A percentile compares a stretch with the other conserved stretches of the same genome.
Evolutionary conservation across 2,888 invertebrate genomes (phyloP).

Genomic region (Caenorhabditis becei): DNA sequence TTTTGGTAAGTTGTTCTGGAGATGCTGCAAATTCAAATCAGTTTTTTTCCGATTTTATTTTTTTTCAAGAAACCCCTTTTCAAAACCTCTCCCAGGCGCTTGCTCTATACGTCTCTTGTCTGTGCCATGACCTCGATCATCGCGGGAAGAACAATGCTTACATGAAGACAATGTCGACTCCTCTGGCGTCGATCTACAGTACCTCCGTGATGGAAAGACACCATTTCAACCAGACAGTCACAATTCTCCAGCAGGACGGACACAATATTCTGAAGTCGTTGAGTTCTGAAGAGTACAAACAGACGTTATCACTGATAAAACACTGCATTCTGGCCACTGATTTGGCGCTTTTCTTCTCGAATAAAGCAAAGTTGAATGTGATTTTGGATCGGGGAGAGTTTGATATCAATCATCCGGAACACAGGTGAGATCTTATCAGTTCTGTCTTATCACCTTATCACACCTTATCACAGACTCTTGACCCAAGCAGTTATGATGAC

Average conservation of each 20-base stretch:
- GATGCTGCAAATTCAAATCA: too few species aligned
- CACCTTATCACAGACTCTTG: constrained; percentile 84
- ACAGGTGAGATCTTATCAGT: constrained; percentile 85
- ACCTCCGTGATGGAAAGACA: constrained; percentile 92
- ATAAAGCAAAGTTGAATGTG: constrained; percentile 83
- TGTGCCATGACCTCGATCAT: constrained; percentile 92
- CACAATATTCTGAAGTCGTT: constrained; percentile 88
- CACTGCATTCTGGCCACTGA: constrained; percentile 92
- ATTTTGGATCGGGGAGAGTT: constrained; percentile 83
- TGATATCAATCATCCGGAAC: constrained; percentile 86
- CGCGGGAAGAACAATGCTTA: constrained; percentile 90
- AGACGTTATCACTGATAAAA: constrained; percentile 88
- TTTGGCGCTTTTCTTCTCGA: constrained; percentile 89
- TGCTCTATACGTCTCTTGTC: constrained; percentile 88
- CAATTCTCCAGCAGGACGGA: constrained; percentile 90
- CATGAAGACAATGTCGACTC: constrained; percentile 90
- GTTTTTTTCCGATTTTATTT: too few species aligned
- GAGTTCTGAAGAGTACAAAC: constrained; percentile 81
- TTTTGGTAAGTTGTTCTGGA: too few species aligned
- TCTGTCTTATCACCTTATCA: too few species aligned
- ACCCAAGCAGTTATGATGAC: constrained; percentile 89
- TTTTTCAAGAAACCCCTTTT: too few species aligned
- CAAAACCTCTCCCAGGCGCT: too few species aligned
- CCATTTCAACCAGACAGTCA: constrained; percentile 92
- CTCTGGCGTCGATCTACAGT: constrained; percentile 90